These are phyloP conservation scores for Ia io DNA, from an alignment of 2,113 vertebrate species.

Conservation along the genomic window DNA sequence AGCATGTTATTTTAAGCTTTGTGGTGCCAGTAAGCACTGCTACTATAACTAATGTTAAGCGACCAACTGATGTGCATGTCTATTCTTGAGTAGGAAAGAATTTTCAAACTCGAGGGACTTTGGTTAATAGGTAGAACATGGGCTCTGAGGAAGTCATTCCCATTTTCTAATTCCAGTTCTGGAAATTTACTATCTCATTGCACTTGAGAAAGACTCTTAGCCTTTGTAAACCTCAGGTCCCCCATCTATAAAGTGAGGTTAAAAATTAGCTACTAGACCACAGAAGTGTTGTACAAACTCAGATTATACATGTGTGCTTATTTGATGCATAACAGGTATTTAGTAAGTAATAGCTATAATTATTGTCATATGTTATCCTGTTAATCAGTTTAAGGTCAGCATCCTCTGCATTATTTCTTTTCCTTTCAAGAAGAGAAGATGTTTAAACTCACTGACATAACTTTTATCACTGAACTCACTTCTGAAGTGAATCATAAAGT, in stretches of 20 bases:
- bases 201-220: not conserved
- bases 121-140: not conserved
- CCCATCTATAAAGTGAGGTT: not conserved
- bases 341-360: not conserved
- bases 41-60: not conserved
- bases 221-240: not conserved
- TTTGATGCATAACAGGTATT: not conserved
- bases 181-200: not conserved
- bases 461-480: slow-evolving; percentile 5
- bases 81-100: not conserved
- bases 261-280: not conserved
- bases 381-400: not conserved
- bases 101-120: not conserved
- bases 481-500: not conserved
- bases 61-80: not conserved
- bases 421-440: not conserved
- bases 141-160: not conserved
- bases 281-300: not conserved
- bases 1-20: not conserved
- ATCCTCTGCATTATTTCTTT: not conserved
- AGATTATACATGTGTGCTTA: not conserved
- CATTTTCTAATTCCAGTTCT: slow-evolving; percentile 10
- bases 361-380: not conserved
- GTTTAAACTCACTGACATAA: not conserved
- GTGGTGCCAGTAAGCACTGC: not conserved